These are phyloP conservation scores for Melanotaenia trifasciata DNA, from an alignment of 2,797 vertebrate genomes.

Conservation along the genomic window DNA sequence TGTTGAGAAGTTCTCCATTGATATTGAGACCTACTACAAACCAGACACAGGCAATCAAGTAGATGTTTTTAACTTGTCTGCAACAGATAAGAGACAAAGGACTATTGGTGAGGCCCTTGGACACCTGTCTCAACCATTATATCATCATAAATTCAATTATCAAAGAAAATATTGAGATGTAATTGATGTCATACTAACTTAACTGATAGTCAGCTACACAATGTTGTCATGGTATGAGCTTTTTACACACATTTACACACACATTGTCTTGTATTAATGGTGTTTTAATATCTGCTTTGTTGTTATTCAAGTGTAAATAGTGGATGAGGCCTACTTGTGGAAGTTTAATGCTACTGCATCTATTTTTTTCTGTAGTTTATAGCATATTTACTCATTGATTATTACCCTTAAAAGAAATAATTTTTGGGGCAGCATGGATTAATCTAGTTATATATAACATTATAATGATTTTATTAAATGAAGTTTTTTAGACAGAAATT, in stretches of 20 bases:
- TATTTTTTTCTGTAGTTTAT: conserved; percentile 17
- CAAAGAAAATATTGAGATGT: background rate
- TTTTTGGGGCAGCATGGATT: conserved; percentile 22
- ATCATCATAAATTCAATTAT: background rate
- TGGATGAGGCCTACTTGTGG: conserved; percentile 65
- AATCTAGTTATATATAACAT: conserved; percentile 39
- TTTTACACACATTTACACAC: too few relatives aligned
- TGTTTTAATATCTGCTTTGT: background rate
- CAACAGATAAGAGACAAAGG: conserved; percentile 91
- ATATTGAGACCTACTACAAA: conserved; percentile 98
- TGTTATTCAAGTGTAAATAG: conserved; percentile 18
- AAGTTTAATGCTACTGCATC: conserved; percentile 36
- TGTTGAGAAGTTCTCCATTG: conserved; percentile 99
- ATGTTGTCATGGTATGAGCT: background rate
- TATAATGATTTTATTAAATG: conserved; percentile 31
- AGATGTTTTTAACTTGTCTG: conserved; percentile 94
- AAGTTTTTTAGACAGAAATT: conserved; percentile 13
- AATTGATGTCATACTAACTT: background rate
- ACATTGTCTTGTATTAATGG: background rate
- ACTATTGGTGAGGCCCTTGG: conserved; percentile 84
- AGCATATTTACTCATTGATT: conserved; percentile 9
- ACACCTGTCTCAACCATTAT: background rate
- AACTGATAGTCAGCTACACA: background rate
- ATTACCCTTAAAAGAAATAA: conserved; percentile 26
- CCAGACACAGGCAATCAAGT: conserved; percentile 90